Conservation (phyloP, 2,888 invertebrate species). For the Pecten maximus region DNA sequence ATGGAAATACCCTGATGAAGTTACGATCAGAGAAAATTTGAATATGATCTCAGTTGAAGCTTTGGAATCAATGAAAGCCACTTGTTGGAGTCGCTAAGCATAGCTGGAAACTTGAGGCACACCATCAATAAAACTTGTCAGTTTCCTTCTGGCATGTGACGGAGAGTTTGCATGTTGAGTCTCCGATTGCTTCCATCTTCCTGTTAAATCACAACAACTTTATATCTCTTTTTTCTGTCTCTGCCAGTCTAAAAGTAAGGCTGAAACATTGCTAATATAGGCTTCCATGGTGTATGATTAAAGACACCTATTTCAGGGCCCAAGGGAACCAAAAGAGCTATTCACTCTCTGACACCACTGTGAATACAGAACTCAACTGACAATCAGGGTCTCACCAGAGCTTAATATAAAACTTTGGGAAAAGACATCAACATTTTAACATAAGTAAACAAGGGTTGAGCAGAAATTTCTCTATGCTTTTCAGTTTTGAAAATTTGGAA, state of each 20-base stretch:
- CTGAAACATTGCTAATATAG: slow-evolving; percentile 1
- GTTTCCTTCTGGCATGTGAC: slow-evolving; percentile 17
- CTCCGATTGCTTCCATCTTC: slow-evolving; percentile 26
- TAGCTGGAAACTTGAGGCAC: neutral
- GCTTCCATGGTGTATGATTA: neutral
- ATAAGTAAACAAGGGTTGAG: no score
- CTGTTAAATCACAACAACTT: slow-evolving; percentile 35
- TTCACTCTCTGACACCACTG: neutral
- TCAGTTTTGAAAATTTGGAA: no score
- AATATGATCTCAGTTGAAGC: slow-evolving; percentile 9
- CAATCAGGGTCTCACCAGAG: no score
- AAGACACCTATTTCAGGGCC: slow-evolving; percentile 13
- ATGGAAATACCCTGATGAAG: neutral
- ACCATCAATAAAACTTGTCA: slow-evolving; percentile 20
- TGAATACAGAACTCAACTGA: neutral
- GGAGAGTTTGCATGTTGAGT: slow-evolving; percentile 1
- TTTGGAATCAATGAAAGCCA: slow-evolving; percentile 11
- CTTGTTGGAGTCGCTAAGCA: neutral
- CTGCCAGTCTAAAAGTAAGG: neutral
- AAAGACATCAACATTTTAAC: no score
- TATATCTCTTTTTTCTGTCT: neutral
- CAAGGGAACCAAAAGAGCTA: neutral
- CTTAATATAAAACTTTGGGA: no score
- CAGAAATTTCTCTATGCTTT: no score
- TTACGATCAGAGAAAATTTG: neutral